Percentiles rank a stretch among this genome's conserved stretches.
phyloP scores from a whole-genome alignment of 2,113 vertebrate species.

The Pelodiscus sinensis region DNA sequence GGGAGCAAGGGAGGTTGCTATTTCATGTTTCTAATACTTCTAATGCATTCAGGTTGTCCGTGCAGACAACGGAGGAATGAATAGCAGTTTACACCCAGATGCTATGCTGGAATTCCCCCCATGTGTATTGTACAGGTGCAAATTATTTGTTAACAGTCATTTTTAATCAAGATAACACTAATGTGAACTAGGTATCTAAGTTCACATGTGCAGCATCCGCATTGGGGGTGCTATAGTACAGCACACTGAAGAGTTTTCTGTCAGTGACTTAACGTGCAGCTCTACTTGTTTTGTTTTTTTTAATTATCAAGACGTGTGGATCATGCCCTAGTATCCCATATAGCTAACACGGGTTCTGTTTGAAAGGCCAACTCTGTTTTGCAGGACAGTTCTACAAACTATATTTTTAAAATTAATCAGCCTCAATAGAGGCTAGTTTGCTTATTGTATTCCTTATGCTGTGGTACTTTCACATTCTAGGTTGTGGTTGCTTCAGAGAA shows the following conservation, averaged over 20 bases:
- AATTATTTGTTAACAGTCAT: not conserved
- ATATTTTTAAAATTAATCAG: not conserved
- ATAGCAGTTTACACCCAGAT: not conserved
- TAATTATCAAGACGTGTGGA: too few relatives aligned
- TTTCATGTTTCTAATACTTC: not conserved
- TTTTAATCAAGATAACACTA: not conserved
- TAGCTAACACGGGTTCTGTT: fast-evolving
- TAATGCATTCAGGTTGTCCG: not conserved
- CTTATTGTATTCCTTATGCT: not conserved
- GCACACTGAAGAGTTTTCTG: not conserved
- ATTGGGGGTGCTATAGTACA: not conserved
- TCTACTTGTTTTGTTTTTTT: too few relatives aligned
- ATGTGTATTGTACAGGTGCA: not conserved
- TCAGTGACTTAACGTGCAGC: not conserved
- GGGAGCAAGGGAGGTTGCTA: not conserved
- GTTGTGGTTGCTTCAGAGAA: not conserved
- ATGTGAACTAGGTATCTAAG: not conserved
- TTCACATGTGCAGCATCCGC: not conserved
- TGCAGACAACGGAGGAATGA: not conserved
- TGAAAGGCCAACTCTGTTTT: not conserved
- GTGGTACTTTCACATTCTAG: not conserved
- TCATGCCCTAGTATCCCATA: not conserved
- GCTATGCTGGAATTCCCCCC: not conserved
- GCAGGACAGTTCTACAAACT: not conserved
- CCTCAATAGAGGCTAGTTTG: not conserved